A percentile compares a stretch with the other conserved stretches of the same genome.
Conservation (phyloP, 2,113 vertebrate species). For the Lathamus discolor region DNA sequence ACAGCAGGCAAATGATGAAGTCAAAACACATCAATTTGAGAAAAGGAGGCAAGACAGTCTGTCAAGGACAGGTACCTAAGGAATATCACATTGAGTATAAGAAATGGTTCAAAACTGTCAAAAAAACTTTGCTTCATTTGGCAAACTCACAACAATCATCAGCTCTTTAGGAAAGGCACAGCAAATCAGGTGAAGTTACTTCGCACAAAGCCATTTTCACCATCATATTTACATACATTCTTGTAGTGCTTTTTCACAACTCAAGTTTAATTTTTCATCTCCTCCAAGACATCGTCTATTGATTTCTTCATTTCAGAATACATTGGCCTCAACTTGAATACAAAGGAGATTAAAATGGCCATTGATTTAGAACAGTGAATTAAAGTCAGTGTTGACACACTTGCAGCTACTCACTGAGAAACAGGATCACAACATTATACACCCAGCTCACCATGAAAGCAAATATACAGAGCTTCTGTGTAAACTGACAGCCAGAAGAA, state of each 20-base stretch:
- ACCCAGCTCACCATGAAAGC: not conserved
- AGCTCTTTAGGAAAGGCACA: not conserved
- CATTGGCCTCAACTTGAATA: not conserved
- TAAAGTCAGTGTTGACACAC: not conserved
- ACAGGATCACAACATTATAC: not conserved
- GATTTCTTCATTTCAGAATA: not conserved
- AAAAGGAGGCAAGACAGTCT: not conserved
- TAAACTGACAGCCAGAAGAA: not conserved
- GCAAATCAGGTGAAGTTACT: not conserved
- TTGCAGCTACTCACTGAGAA: not conserved
- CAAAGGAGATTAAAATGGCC: not conserved
- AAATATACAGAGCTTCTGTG: not conserved
- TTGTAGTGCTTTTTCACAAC: not conserved
- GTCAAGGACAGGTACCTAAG: not conserved
- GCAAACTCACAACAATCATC: not conserved
- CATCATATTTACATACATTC: not conserved
- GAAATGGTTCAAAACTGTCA: not conserved
- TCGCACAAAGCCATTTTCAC: not conserved
- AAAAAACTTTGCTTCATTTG: not conserved
- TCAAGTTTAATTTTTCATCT: not conserved
- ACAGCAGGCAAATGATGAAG: not conserved
- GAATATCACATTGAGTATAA: not conserved
- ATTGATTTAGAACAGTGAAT: not conserved
- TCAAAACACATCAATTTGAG: not conserved
- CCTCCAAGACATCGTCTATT: not conserved